phyloP scores from a whole-genome alignment of 2,797 vertebrate genomes.

The Sphaeramia orbicularis region DNA sequence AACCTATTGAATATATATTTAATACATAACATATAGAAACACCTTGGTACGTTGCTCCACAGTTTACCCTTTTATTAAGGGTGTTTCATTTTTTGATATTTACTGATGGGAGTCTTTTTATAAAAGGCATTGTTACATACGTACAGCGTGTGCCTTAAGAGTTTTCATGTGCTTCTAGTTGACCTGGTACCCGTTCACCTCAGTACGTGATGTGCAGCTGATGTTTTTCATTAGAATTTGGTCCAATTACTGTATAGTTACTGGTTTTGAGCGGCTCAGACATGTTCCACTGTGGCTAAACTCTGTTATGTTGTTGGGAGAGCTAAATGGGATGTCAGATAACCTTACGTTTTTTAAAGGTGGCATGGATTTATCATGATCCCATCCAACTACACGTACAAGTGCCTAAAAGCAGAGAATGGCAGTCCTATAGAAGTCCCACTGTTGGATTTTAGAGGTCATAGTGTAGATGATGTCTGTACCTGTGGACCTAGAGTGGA shows the following conservation, averaged over 20 bases:
- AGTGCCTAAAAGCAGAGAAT: constrained; percentile 54
- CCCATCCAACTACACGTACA: constrained; percentile 15
- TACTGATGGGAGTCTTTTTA: constrained; percentile 49
- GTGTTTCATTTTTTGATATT: constrained; percentile 48
- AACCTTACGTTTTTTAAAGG: constrained; percentile 12
- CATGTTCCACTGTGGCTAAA: constrained; percentile 28
- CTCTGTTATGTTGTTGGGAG: constrained; percentile 29
- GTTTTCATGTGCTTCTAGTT: constrained; percentile 40
- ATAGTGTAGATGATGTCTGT: constrained; percentile 10
- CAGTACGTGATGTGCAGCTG: constrained; percentile 20
- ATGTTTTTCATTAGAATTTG: constrained; percentile 18
- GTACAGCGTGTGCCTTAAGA: constrained; percentile 70
- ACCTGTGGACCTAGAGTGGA: not conserved
- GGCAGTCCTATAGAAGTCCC: constrained; percentile 6
- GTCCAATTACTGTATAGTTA: constrained; percentile 9
- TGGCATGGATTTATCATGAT: constrained; percentile 27
- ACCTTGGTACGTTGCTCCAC: constrained; percentile 13
- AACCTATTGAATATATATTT: constrained; percentile 8
- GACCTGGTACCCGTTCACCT: constrained; percentile 10
- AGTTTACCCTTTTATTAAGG: constrained; percentile 28
- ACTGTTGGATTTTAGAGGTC: constrained; percentile 20
- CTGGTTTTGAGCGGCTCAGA: constrained; percentile 19
- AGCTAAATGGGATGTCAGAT: constrained; percentile 18
- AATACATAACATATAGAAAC: not conserved
- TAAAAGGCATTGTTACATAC: constrained; percentile 41